Conservation (phyloP, 1,140 invertebrate genomes). For the Lysiphlebus fabarum region DNA sequence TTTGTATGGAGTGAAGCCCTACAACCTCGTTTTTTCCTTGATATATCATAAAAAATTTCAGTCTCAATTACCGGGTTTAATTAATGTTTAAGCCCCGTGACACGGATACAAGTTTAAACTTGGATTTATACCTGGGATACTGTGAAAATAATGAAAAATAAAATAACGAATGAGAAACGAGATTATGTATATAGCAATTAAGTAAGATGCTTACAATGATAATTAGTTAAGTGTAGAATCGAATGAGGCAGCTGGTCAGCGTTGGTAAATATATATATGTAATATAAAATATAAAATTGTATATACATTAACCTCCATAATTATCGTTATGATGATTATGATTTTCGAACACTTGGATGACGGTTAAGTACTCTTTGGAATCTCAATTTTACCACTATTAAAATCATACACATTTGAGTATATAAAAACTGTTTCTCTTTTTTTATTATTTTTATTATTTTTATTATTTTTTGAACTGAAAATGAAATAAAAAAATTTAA, state of each 20-base stretch:
- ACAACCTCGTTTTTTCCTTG: no score
- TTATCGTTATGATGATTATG: conserved; percentile 53
- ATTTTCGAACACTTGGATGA: conserved; percentile 27
- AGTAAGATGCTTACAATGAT: conserved; percentile 49
- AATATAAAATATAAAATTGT: no score
- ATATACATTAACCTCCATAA: conserved; percentile 51
- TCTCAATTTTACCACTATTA: conserved; percentile 6
- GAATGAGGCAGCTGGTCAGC: conserved; percentile 50
- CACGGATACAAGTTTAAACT: not conserved
- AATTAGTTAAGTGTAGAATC: conserved; percentile 46
- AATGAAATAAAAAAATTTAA: no score
- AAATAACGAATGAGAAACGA: conserved; percentile 19
- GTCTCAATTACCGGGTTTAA: no score
- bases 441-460: no score
- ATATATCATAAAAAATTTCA: no score
- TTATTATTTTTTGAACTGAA: no score
- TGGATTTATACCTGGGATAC: no score
- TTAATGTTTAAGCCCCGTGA: no score
- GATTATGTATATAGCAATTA: conserved; percentile 45
- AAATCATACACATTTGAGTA: no score
- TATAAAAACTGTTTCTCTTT: no score
- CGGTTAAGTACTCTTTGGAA: conserved; percentile 25
- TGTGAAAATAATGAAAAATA: conserved; percentile 3
- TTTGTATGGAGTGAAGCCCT: no score
- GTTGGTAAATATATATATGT: conserved; percentile 21